Evolutionary conservation across 2,888 invertebrate genomes (phyloP), one percentile per base, ranked within the genome.

Genomic region (Mythimna vitellina): DNA sequence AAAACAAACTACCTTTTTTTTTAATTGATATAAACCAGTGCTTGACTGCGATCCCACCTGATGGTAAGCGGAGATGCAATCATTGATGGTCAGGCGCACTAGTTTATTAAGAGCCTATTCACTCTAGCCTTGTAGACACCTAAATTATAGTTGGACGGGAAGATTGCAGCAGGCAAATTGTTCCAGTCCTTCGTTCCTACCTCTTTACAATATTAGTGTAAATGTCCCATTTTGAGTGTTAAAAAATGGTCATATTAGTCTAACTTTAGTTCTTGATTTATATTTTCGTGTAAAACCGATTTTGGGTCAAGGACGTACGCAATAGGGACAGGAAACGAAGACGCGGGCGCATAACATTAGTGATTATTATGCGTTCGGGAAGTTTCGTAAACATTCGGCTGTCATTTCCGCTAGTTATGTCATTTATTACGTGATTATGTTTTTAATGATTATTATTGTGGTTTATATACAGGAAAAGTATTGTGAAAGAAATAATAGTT

Each of bases 231-330:
- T 20, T 51, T 51, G 0, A n/a, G n/a, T 51, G n/a, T 3, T 8
- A 49, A 9, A 51, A 51, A 51, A n/a, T 51, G 49, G 49, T n/a
- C 49, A 20, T 8, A n/a, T 51, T 8, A 51, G 9, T 9, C 49
- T 9, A 8, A 51, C 20, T 51, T 51, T n/a, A n/a, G 49, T 17
- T 71, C 67, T 49, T 6, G 32, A 65, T 78, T n/a, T n/a, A 64
- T 74, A 78, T 76, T 73, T 81, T 73, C 57, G 58, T 72, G 67
- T 74, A 60, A 69, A 61, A 77, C 76, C 65, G 61, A 61, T 75
- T 67, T n/a, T 72, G 35, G 83, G 81, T 85, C 85, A 85, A 85
- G 85, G 80, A 14, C 82, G 63, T 14, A n/a, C 64, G 49, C 61
- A 74, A 76, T 35, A 73, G 61, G 38, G 49, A 42, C 80, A 81